phyloP scores from a whole-genome alignment of 2,888 invertebrate species.

The Orthosia gracilis region DNA sequence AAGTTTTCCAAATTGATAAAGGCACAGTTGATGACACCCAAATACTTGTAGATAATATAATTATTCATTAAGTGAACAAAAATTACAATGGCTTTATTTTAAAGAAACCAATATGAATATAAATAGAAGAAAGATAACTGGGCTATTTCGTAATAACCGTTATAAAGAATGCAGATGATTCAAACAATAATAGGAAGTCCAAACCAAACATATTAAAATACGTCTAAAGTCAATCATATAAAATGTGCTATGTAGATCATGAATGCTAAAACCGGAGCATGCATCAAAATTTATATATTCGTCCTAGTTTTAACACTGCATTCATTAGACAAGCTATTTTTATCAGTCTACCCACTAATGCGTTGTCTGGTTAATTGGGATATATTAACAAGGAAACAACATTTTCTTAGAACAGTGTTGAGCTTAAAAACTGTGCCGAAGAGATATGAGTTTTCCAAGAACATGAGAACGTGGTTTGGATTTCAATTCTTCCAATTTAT shows the following conservation, averaged over 20 bases:
- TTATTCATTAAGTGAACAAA: neutral
- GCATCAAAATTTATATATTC: constrained; percentile 34
- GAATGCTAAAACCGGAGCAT: constrained; percentile 18
- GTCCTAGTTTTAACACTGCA: constrained; percentile 39
- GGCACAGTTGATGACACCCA: neutral
- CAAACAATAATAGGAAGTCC: constrained; percentile 5
- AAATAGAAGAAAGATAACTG: too few relatives aligned
- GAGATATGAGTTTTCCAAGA: constrained; percentile 50
- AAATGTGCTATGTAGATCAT: constrained; percentile 1
- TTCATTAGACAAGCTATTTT: constrained; percentile 50
- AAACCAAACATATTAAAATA: neutral
- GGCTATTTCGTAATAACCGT: neutral
- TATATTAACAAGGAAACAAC: constrained; percentile 50
- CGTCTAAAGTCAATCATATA: constrained; percentile 1
- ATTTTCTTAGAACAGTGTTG: constrained; percentile 41
- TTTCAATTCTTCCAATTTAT: constrained; percentile 40
- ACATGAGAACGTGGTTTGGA: constrained; percentile 26
- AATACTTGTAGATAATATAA: neutral
- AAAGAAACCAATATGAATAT: neutral
- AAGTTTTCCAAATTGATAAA: neutral
- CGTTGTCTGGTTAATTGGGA: constrained; percentile 48
- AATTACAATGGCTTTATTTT: neutral
- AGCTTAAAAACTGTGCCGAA: constrained; percentile 45
- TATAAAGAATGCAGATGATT: neutral
- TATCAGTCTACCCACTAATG: constrained; percentile 17